Percentiles rank a stretch among this genome's conserved stretches.
phyloP scores from a whole-genome alignment of 1,140 invertebrate species.

The Gryllus bimaculatus region DNA sequence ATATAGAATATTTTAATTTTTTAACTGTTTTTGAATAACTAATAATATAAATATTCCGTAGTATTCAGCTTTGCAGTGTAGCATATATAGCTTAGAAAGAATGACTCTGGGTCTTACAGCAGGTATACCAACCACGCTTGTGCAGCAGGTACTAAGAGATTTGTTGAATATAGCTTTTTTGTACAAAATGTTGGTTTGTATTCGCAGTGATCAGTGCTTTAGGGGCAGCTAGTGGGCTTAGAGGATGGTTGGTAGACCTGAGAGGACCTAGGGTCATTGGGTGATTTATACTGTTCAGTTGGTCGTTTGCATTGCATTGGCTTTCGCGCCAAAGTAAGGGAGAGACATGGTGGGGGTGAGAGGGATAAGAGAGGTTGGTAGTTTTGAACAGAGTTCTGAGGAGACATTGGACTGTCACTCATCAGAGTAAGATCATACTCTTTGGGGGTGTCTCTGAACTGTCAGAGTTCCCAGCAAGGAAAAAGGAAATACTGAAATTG shows the following conservation, averaged over 20 bases:
- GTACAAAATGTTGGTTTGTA: background rate
- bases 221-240: background rate
- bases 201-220: background rate
- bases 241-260: background rate
- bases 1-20: constrained; percentile 6
- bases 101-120: background rate
- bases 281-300: background rate
- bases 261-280: background rate
- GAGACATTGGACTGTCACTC: too few relatives aligned
- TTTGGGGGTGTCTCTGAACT: too few relatives aligned
- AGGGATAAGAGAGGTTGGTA: too few relatives aligned
- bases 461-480: too few relatives aligned
- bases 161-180: background rate
- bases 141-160: background rate
- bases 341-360: too few relatives aligned
- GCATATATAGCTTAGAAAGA: background rate
- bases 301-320: background rate
- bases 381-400: too few relatives aligned
- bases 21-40: constrained; percentile 1
- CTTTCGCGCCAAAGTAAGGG: too few relatives aligned
- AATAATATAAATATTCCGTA: background rate
- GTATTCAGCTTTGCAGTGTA: background rate
- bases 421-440: too few relatives aligned
- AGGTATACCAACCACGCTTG: background rate
- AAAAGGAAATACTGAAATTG: too few relatives aligned